Percentiles rank a stretch among this genome's conserved stretches.
Conservation (phyloP, 2,113 vertebrate species). For the Heterochromis multidens region DNA sequence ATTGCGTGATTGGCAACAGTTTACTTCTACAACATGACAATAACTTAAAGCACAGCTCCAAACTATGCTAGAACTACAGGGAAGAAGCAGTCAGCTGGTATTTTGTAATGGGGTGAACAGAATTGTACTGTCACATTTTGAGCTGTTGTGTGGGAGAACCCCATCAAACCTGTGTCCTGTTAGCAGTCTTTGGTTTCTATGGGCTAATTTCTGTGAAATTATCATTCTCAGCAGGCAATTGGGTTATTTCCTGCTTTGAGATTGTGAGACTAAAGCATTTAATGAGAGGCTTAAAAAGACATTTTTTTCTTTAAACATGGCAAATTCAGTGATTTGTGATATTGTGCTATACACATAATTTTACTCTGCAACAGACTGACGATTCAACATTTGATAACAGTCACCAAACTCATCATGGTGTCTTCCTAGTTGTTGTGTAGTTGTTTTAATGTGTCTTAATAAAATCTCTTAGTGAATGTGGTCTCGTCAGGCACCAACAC, state of each 20-base stretch:
- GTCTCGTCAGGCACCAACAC: not conserved
- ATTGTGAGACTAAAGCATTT: not conserved
- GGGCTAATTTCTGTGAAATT: not conserved
- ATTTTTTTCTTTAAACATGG: not conserved
- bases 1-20: too few relatives aligned
- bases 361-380: too few relatives aligned
- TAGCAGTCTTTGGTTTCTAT: not conserved
- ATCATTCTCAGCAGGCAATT: not conserved
- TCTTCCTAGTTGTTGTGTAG: not conserved
- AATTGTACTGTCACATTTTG: not conserved
- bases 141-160: too few relatives aligned
- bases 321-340: not conserved
- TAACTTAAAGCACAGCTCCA: too few relatives aligned
- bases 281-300: fast-evolving
- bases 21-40: too few relatives aligned
- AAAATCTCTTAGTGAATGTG: not conserved
- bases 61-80: too few relatives aligned
- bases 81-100: too few relatives aligned
- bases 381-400: not conserved
- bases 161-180: too few relatives aligned
- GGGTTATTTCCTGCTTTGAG: not conserved
- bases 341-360: not conserved
- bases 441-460: not conserved
- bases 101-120: not conserved
- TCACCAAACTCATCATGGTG: not conserved